Conservation (phyloP, 2,797 vertebrate genomes). For the Kryptopterus vitreolus region DNA sequence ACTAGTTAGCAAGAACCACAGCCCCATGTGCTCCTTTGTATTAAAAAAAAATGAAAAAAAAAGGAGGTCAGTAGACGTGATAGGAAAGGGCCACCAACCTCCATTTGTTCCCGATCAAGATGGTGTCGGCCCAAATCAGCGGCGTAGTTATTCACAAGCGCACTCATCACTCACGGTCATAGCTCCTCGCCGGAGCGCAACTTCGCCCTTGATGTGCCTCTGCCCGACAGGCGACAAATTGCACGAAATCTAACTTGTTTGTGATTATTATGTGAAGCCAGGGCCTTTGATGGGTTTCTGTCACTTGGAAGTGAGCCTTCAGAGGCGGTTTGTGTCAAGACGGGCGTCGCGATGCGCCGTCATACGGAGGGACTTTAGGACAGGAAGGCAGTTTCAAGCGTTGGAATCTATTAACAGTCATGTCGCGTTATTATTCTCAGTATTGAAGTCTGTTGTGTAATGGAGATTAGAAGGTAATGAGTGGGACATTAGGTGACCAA, state of each 20-base stretch:
- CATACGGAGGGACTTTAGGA: conserved; percentile 26
- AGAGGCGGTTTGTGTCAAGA: conserved; percentile 65
- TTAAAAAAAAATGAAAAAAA: too few species aligned
- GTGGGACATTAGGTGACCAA: background rate
- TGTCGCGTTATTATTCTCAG: background rate
- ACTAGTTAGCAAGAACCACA: conserved; percentile 62
- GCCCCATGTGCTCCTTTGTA: conserved; percentile 64
- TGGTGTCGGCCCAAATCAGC: conserved; percentile 76
- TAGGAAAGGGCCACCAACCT: conserved; percentile 49
- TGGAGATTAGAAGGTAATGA: background rate
- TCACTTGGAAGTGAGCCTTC: conserved; percentile 63
- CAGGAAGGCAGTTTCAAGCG: background rate
- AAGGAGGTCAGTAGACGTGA: conserved; percentile 43
- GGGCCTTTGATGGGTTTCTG: conserved; percentile 61
- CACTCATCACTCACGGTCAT: conserved; percentile 59
- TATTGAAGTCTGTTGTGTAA: background rate
- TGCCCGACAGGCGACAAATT: conserved; percentile 73
- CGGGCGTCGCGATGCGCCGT: conserved; percentile 53
- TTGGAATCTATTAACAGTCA: background rate
- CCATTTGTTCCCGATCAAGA: conserved; percentile 72
- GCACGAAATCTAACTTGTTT: conserved; percentile 54
- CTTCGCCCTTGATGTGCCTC: conserved; percentile 47
- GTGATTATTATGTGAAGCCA: conserved; percentile 65
- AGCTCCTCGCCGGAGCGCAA: conserved; percentile 44
- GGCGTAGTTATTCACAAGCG: conserved; percentile 74